Conservation (phyloP, 2,888 invertebrate species). For the Gymnosoma rotundatum region DNA sequence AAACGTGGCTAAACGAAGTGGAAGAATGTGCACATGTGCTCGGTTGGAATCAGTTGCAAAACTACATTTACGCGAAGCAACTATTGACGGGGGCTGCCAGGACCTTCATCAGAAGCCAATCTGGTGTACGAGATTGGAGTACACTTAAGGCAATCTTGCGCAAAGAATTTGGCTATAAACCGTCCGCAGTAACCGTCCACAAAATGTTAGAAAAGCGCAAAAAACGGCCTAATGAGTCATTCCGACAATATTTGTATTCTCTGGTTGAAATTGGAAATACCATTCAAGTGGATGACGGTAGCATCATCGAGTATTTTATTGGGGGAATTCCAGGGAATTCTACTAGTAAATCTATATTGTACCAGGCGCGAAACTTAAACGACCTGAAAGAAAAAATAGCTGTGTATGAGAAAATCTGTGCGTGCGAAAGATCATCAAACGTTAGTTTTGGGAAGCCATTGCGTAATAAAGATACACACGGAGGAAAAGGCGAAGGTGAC, state of each 20-base stretch:
- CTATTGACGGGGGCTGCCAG: slow-evolving; percentile 59
- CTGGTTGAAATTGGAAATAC: no score
- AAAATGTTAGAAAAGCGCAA: slow-evolving; percentile 29
- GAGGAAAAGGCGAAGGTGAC: no score
- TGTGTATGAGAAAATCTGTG: no score
- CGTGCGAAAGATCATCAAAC: no score
- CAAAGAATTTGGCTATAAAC: slow-evolving; percentile 48
- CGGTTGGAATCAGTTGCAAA: slow-evolving; percentile 42
- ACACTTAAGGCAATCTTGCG: slow-evolving; percentile 43
- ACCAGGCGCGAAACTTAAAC: no score
- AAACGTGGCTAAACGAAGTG: neutral
- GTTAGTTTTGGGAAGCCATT: no score
- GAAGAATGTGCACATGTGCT: slow-evolving; percentile 12
- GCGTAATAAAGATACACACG: no score
- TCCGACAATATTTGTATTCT: neutral
- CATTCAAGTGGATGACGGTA: no score
- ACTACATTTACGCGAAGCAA: slow-evolving; percentile 63
- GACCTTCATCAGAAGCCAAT: slow-evolving; percentile 57
- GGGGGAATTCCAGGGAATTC: no score
- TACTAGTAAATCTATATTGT: no score
- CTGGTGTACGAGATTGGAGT: slow-evolving; percentile 50
- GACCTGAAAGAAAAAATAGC: no score
- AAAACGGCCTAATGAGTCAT: slow-evolving; percentile 35
- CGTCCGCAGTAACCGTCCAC: slow-evolving; percentile 49
- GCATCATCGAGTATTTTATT: no score